Evolutionary conservation across 2,113 vertebrate genomes (phyloP), one percentile per base, ranked within the genome.

Genomic region (Procavia capensis): DNA sequence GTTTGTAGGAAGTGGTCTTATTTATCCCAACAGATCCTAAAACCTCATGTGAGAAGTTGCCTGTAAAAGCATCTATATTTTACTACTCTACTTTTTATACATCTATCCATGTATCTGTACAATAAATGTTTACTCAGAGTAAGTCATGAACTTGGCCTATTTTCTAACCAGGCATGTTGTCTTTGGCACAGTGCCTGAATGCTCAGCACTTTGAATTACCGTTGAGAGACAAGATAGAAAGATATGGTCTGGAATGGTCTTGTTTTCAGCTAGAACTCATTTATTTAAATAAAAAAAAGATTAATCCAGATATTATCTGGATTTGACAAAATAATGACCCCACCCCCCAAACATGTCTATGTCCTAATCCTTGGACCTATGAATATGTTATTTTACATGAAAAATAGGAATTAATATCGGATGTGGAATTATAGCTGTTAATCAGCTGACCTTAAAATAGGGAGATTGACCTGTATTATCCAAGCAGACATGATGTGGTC

Each of bases 271-370:
- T 95, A 83, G 16, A 91, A 95, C 22, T 11, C 17, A 92, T 81
- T 94, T 88, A 39, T 68, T 90, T 54, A 90, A 88, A 89, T 43
- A 93, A 68, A 70, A 25, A 79, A 85, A 50, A 47, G n/a, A 9
- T 50, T 50, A 61, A 88, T 94, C 85, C 45, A 54, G 36, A 91
- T 76, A 64, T 6, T 31, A n/a, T 72, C 25, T 79, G 4, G 74
- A 2, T 6, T 57, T 54, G 57, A 24, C 3, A 95, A 22, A 91
- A 79, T 70, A 87, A 91, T 29, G 10, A 11, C 50, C 13, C 68
- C 72, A 17, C 34, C 13, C 16, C 31, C 14, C 14, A 34, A 70
- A 83, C 27, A 41, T 86, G 43, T 9, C 6, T 70, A 13, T 61
- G 19, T 76, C 27, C 50, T 80, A 72, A 88, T 78, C n/a, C 31